Evolutionary conservation across 2,113 vertebrate genomes (phyloP).

Genomic region (Lasiurus borealis): DNA sequence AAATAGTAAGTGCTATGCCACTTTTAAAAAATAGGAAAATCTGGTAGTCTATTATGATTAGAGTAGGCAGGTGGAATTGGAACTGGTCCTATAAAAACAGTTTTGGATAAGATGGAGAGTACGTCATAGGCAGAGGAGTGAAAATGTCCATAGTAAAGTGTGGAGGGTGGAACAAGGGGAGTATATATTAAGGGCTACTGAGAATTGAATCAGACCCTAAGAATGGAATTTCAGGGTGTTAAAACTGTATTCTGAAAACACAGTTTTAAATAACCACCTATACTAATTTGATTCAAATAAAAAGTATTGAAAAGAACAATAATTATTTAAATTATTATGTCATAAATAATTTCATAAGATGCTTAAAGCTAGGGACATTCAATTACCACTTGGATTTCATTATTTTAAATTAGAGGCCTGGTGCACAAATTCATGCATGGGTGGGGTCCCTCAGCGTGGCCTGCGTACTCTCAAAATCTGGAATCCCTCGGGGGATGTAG

Average conservation of each 20-base stretch:
- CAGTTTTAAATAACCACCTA: slow-evolving; percentile 28
- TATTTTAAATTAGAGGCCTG: background rate
- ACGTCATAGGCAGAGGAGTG: background rate
- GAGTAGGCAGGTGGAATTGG: background rate
- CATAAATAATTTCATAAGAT: background rate
- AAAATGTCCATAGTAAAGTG: background rate
- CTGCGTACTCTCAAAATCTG: too few species aligned
- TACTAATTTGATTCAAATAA: slow-evolving; percentile 41
- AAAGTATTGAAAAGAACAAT: background rate
- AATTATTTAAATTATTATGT: background rate
- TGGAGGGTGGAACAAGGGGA: background rate
- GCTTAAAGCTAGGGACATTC: slow-evolving; percentile 24
- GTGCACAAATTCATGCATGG: too few species aligned
- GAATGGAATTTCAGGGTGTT: background rate
- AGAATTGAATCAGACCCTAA: slow-evolving; percentile 4
- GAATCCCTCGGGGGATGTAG: too few species aligned
- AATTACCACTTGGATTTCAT: background rate
- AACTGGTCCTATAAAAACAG: background rate
- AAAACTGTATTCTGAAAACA: slow-evolving; percentile 23
- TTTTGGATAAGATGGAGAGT: background rate
- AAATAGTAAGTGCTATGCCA: background rate
- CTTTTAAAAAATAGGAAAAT: background rate
- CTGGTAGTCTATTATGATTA: background rate
- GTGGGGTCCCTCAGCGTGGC: too few species aligned
- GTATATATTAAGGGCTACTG: background rate